Base-by-base conservation (phyloP, 2,888 invertebrate genomes). In the Tuberolachnus salignus region DNA sequence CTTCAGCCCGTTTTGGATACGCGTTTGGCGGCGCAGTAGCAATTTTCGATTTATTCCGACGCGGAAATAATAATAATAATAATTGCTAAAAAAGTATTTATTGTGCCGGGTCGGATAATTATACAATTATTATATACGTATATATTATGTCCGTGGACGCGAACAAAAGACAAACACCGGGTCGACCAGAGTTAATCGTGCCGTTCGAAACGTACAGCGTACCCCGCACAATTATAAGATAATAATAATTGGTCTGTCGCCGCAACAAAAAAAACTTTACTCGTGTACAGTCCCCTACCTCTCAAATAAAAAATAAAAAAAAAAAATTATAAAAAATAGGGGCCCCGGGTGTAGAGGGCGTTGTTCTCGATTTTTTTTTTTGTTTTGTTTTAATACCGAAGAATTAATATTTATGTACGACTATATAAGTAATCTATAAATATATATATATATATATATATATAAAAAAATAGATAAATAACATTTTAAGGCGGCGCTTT, bases 111-210 rank as follows among this genome's bases (percentile, higher is more conserved):
- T 44, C 69, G 69, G 44, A 64, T 44, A 26, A 49, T 46, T 42
- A 44, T 64, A n/a, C n/a, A 44, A 44, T 64, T 34, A 64, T 63
- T 51, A n/a, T n/a, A n/a, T n/a, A n/a, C n/a, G n/a, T n/a, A n/a
- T n/a, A n/a, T n/a, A n/a, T n/a, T n/a, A n/a, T n/a, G 53, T 69
- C 61, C 72, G 46, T 61, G 44, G 55, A 59, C 75, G 21, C 3
- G 26, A 75, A 66, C 64, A 75, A 75, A 75, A 57, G 75, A 19
- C n/a, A 34, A 75, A 75, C 66, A n/a, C n/a, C n/a, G n/a, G 57
- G 64, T 67, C 46, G 64, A 42, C 74, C 55, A 66, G 63, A 64
- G 74, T 64, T 55, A 74, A 74, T 63, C 64, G 53, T 6, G 19
- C 3, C 34, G 49, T 72, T 74, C 64, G 44, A 74, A 72, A 34